Evolutionary conservation across 2,113 vertebrate genomes (phyloP), one percentile per base, ranked within the genome.

Genomic region (Notechis scutatus): DNA sequence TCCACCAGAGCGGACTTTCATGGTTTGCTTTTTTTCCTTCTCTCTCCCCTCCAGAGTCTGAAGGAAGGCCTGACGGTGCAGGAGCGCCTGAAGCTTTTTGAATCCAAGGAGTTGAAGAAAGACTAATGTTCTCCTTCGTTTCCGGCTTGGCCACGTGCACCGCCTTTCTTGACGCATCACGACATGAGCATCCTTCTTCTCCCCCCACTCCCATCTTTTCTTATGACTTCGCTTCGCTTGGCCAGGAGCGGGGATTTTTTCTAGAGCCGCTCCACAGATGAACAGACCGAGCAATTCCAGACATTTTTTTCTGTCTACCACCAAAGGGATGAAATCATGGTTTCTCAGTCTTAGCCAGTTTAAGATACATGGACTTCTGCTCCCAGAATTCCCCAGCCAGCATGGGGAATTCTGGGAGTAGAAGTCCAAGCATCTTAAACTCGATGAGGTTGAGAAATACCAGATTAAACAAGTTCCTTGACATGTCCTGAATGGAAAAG

Each of bases 61-160:
- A 99, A 99, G 96, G 99, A 99, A 98, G 99, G 99, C 97, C 97
- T 99, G 95, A 99, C 98, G 0, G 98, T 99, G 96, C 99, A 99
- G 97, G 99, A 99, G 94, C 97, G 99, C 96, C 98, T 99, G 98
- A 99, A 99, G 98, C 98, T 99, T 96, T 99, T 99, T 96, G 99
- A 99, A 98, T 98, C 98, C 96, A 99, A 99, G 98, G 98, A 99
- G 98, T 98, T 98, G 97, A 98, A 98, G 98, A 99, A 98, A 97
- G 98, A 99, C 96, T 99, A 97, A 98, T 96, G 93, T 96, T 69
- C 91, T 55, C 92, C 89, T 96, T 96, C 95, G 97, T 92, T 87
- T 94, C 95, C 96, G 59, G 90, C 97, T 96, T 96, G 95, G 94
- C 96, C 96, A 97, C 94, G 93, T 96, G 95, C 97, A 96, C 96